Conservation (phyloP, 64 coral and sea anemone species). For the Pocillopora damicornis region DNA sequence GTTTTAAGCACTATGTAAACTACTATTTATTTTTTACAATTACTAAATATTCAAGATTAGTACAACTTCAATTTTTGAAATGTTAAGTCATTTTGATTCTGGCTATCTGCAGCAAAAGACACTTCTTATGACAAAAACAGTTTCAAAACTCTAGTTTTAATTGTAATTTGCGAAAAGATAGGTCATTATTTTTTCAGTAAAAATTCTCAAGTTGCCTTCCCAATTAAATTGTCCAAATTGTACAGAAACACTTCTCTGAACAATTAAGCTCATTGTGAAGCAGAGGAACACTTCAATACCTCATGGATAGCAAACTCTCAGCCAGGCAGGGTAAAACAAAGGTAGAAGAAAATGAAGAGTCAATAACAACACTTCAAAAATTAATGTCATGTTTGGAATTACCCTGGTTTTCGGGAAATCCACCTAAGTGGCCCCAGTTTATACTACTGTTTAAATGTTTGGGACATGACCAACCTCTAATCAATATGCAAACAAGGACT, state of each 20-base stretch:
- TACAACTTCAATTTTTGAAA: too few species aligned
- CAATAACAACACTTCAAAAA: constrained; percentile 11
- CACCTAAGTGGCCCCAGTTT: constrained; percentile 62
- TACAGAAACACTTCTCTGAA: neutral
- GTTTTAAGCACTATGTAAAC: too few species aligned
- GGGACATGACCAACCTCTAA: constrained; percentile 57
- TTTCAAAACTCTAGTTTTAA: too few species aligned
- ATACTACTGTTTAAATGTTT: constrained; percentile 53
- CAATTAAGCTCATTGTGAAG: neutral
- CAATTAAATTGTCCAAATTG: neutral
- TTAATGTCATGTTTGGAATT: constrained; percentile 50
- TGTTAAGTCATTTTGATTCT: too few species aligned
- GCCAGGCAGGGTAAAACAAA: neutral
- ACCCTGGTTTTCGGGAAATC: constrained; percentile 46
- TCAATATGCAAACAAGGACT: constrained; percentile 52
- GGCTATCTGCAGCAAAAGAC: too few species aligned
- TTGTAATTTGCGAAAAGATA: too few species aligned
- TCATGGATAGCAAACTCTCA: constrained; percentile 29
- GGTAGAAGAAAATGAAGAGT: neutral
- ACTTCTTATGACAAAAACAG: too few species aligned
- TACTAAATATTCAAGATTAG: too few species aligned
- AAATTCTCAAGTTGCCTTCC: too few species aligned
- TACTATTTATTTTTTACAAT: too few species aligned
- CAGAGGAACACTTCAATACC: constrained; percentile 17
- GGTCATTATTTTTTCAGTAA: too few species aligned